Conservation (phyloP, 2,888 invertebrate genomes). For the Tachystola acroxantha region DNA sequence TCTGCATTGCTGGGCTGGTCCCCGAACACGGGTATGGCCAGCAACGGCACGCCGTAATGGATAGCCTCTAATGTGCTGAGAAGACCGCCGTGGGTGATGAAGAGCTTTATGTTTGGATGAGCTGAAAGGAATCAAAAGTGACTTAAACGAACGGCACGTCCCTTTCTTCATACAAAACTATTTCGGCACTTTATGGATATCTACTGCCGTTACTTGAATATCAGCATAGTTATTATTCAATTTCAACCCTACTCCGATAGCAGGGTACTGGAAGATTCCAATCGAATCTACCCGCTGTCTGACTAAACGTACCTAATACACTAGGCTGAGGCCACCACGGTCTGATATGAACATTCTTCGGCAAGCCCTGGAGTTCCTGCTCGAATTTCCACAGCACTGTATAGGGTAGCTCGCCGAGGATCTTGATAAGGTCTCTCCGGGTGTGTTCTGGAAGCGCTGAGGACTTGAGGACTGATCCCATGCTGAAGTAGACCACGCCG, state of each 20-base stretch:
- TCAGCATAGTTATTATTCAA: too few species aligned
- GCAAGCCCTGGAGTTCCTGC: slow-evolving; percentile 38
- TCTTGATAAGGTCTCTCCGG: slow-evolving; percentile 27
- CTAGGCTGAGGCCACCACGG: slow-evolving; percentile 75
- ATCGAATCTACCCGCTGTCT: too few species aligned
- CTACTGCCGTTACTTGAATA: too few species aligned
- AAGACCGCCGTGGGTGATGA: slow-evolving; percentile 34
- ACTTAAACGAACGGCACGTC: too few species aligned
- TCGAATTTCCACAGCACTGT: slow-evolving; percentile 76
- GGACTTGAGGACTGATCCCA: slow-evolving; percentile 51
- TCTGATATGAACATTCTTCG: slow-evolving; percentile 58
- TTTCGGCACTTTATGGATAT: too few species aligned
- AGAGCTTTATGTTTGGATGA: slow-evolving; percentile 28
- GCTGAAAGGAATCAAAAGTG: slow-evolving; percentile 16
- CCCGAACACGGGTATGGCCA: slow-evolving; percentile 48
- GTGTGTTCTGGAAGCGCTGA: slow-evolving; percentile 25
- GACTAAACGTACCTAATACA: slow-evolving; percentile 56
- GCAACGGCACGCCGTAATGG: slow-evolving; percentile 39
- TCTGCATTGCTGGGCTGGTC: slow-evolving; percentile 50
- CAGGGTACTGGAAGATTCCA: too few species aligned
- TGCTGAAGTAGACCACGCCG: slow-evolving; percentile 58
- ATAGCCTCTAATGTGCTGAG: slow-evolving; percentile 28
- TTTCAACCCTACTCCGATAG: too few species aligned
- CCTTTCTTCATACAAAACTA: too few species aligned
- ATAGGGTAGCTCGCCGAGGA: slow-evolving; percentile 38